Evolutionary conservation across 2,797 vertebrate species (phyloP).

Genomic region (Pelobates cultripes): DNA sequence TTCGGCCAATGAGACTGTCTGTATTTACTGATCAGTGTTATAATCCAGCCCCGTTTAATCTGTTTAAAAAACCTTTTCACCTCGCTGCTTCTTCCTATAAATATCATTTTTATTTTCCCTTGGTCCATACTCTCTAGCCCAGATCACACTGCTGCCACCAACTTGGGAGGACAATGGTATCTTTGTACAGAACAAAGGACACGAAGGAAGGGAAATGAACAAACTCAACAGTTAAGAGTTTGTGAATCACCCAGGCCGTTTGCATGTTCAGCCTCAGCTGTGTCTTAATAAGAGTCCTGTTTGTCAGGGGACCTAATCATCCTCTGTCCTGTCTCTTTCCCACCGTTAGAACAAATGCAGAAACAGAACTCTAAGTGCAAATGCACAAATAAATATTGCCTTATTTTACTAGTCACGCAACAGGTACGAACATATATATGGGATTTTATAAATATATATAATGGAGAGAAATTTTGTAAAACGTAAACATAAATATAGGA

Average conservation of each 20-base stretch:
- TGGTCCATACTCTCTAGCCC: constrained; percentile 53
- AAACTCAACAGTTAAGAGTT: constrained; percentile 65
- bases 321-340: constrained; percentile 33
- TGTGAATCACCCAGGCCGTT: constrained; percentile 64
- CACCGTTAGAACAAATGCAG: not conserved
- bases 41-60: constrained; percentile 78
- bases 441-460: too few relatives aligned
- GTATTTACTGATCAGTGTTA: constrained; percentile 65
- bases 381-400: too few relatives aligned
- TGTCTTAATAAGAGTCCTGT: constrained; percentile 57
- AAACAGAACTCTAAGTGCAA: not conserved
- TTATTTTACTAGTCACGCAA: too few relatives aligned
- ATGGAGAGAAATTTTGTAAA: too few relatives aligned
- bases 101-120: constrained; percentile 41
- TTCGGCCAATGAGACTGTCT: constrained; percentile 64
- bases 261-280: constrained; percentile 62
- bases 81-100: constrained; percentile 51
- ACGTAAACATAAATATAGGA: too few relatives aligned
- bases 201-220: constrained; percentile 54
- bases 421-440: too few relatives aligned
- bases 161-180: constrained; percentile 63
- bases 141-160: constrained; percentile 61
- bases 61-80: constrained; percentile 80
- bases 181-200: constrained; percentile 65
- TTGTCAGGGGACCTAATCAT: constrained; percentile 48